Conservation (phyloP, 2,797 vertebrate species). For the Phrynocephalus forsythii region DNA sequence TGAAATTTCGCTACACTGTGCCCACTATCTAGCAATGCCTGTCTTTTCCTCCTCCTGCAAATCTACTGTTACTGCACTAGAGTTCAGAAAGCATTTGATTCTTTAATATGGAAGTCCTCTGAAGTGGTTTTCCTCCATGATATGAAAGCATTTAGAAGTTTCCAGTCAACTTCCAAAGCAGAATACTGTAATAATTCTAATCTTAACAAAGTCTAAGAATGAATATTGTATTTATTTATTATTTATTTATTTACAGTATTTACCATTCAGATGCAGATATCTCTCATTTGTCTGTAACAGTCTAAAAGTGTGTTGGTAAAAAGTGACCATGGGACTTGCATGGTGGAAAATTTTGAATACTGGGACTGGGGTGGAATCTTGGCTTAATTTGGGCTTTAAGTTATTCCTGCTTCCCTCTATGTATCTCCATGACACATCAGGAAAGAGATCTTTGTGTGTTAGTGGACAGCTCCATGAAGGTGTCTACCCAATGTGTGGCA, state of each 20-base stretch:
- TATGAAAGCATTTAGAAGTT: neutral
- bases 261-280: neutral
- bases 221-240: neutral
- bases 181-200: too few relatives aligned
- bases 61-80: neutral
- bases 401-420: conserved; percentile 32
- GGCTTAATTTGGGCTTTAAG: conserved; percentile 7
- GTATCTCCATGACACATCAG: too few relatives aligned
- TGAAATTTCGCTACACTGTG: neutral
- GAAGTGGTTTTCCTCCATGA: neutral
- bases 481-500: too few relatives aligned
- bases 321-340: too few relatives aligned
- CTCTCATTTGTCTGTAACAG: neutral
- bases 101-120: neutral
- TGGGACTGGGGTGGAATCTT: neutral
- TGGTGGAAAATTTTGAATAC: too few relatives aligned
- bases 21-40: neutral
- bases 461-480: too few relatives aligned
- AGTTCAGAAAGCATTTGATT: neutral
- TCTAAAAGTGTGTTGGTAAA: neutral
- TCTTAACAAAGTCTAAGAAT: neutral
- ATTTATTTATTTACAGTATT: neutral
- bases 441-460: too few relatives aligned
- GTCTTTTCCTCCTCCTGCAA: too few relatives aligned
- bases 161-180: neutral